Evolutionary conservation across 2,797 vertebrate species (phyloP).

Genomic region (Gallinago stenura): DNA sequence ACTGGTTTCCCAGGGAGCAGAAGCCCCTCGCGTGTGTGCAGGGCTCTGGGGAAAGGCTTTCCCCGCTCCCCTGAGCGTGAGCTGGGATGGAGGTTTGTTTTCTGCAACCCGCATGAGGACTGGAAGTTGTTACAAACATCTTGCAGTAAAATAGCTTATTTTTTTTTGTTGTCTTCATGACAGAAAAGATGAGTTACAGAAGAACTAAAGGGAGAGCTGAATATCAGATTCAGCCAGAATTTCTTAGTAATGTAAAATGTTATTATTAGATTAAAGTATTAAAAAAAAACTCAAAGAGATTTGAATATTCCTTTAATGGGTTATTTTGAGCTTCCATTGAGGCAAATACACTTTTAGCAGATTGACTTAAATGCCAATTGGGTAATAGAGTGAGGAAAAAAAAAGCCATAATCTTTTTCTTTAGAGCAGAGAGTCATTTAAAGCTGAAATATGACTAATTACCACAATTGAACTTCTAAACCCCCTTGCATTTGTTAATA

Average conservation of each 20-base stretch:
- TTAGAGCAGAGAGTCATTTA: background rate
- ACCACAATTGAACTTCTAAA: conserved; percentile 24
- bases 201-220: background rate
- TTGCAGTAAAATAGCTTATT: background rate
- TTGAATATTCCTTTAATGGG: conserved; percentile 41
- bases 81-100: background rate
- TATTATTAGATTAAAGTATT: conserved; percentile 53
- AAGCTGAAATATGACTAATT: conserved; percentile 55
- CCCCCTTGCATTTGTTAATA: conserved; percentile 28
- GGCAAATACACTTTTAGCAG: conserved; percentile 33
- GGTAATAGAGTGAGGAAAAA: conserved; percentile 32
- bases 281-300: background rate
- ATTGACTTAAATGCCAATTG: conserved; percentile 54
- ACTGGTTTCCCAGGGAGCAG: background rate
- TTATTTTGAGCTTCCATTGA: conserved; percentile 56
- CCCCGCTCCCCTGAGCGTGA: fast-evolving
- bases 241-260: background rate
- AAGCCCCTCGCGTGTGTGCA: fast-evolving
- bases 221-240: background rate
- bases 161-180: background rate
- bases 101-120: background rate
- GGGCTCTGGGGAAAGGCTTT: background rate
- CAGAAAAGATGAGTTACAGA: background rate
- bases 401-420: conserved; percentile 44
- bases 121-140: background rate